Evolutionary conservation across 2,888 invertebrate species (phyloP).

Genomic region (Stratiomys singularior): DNA sequence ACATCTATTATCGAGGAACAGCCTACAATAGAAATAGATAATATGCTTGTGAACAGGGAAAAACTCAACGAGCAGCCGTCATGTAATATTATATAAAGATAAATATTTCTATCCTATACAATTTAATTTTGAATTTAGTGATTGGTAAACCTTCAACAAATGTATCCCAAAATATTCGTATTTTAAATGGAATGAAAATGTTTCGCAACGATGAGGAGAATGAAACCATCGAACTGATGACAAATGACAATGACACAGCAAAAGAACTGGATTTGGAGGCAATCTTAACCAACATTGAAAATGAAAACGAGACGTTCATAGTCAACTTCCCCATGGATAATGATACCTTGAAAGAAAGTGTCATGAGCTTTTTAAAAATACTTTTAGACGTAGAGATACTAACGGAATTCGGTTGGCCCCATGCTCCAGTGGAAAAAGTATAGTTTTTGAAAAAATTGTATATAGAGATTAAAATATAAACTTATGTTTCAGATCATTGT

Average conservation of each 20-base stretch:
- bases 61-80: too few relatives aligned
- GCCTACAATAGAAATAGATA: too few relatives aligned
- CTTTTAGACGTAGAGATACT: slow-evolving; percentile 19
- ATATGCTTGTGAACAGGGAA: too few relatives aligned
- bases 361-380: slow-evolving; percentile 2
- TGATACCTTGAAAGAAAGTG: slow-evolving; percentile 8
- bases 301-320: not conserved
- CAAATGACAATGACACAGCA: not conserved
- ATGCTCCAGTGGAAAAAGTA: slow-evolving; percentile 21
- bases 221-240: not conserved
- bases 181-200: not conserved
- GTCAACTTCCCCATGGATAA: slow-evolving; percentile 28
- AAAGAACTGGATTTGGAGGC: slow-evolving; percentile 2
- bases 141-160: too few relatives aligned
- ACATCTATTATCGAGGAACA: too few relatives aligned
- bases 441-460: not conserved
- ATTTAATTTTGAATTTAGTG: too few relatives aligned
- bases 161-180: not conserved
- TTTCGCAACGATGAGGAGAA: not conserved
- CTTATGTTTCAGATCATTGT: not conserved
- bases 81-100: too few relatives aligned
- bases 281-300: not conserved
- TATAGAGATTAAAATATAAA: not conserved
- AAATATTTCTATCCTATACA: too few relatives aligned
- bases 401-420: slow-evolving; percentile 16